These are phyloP conservation scores for Pandion haliaetus DNA, from an alignment of 2,113 vertebrate species.

Conservation along the genomic window DNA sequence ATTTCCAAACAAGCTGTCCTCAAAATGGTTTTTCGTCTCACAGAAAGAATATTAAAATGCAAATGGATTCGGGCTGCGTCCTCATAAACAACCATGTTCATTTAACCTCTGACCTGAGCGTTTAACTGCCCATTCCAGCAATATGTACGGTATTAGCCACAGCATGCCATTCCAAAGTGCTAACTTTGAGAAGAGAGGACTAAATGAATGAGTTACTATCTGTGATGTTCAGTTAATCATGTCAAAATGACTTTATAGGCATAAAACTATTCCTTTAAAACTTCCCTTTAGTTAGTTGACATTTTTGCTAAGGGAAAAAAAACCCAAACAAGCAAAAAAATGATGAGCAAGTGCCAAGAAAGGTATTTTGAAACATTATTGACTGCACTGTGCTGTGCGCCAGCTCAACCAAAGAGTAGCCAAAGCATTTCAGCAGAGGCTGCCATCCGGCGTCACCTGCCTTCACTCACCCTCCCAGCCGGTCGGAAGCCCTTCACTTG, in stretches of 20 bases:
- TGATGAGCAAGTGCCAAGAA: background rate
- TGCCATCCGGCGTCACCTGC: background rate
- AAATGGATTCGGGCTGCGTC: slow-evolving; percentile 98
- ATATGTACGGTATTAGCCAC: slow-evolving; percentile 88
- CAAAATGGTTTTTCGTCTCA: slow-evolving; percentile 83
- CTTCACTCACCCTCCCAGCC: background rate
- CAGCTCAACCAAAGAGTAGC: background rate
- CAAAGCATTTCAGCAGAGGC: background rate
- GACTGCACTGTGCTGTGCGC: fast-evolving
- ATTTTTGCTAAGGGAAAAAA: background rate
- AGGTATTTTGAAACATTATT: background rate
- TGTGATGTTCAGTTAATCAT: slow-evolving; percentile 86
- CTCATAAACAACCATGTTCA: slow-evolving; percentile 99
- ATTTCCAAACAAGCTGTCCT: slow-evolving; percentile 98
- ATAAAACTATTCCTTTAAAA: slow-evolving; percentile 1
- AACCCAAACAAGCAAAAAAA: background rate
- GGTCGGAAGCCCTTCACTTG: background rate
- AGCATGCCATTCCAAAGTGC: slow-evolving; percentile 44
- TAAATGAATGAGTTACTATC: slow-evolving; percentile 72
- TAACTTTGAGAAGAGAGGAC: slow-evolving; percentile 65
- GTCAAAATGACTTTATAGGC: slow-evolving; percentile 65
- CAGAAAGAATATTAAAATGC: slow-evolving; percentile 97
- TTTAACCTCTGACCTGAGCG: slow-evolving; percentile 95
- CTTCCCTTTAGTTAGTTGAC: background rate
- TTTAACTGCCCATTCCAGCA: slow-evolving; percentile 99